Conservation (phyloP, 2,888 invertebrate genomes). For the Caenorhabditis drosophilae region DNA sequence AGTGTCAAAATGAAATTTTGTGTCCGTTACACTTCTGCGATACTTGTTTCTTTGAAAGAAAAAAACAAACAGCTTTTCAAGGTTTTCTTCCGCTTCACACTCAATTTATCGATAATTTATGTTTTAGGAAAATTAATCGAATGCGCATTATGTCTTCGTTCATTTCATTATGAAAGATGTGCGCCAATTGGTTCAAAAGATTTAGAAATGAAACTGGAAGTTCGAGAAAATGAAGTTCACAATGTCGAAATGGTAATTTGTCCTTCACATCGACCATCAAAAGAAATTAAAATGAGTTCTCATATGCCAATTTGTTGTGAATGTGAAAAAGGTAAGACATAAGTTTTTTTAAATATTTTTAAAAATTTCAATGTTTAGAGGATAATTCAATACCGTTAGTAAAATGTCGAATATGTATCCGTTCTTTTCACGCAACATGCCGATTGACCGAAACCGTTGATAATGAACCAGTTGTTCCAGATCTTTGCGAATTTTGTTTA, state of each 20-base stretch:
- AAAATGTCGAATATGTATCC: slow-evolving; percentile 7
- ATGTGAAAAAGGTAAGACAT: slow-evolving; percentile 1
- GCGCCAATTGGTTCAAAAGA: slow-evolving; percentile 7
- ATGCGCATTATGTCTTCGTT: slow-evolving; percentile 14
- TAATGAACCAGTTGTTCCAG: background rate
- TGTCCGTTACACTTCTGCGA: slow-evolving; percentile 23
- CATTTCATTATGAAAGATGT: slow-evolving; percentile 13
- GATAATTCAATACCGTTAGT: background rate
- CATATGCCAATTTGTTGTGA: slow-evolving; percentile 5
- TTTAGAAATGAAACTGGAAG: background rate
- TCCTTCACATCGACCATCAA: background rate
- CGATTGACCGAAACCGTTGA: slow-evolving; percentile 1
- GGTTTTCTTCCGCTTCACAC: too few relatives aligned
- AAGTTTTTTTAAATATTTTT: too few relatives aligned
- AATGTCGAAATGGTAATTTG: slow-evolving; percentile 7
- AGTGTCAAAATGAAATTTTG: slow-evolving; percentile 16
- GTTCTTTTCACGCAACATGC: slow-evolving; percentile 11
- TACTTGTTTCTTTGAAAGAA: slow-evolving; percentile 7
- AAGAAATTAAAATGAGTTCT: background rate
- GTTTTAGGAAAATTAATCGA: slow-evolving; percentile 5
- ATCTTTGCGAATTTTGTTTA: slow-evolving; percentile 3
- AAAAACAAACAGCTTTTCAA: slow-evolving; percentile 20
- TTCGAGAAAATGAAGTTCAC: background rate
- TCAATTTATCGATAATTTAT: too few relatives aligned
- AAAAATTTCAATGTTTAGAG: too few relatives aligned